Evolutionary conservation across 1,140 invertebrate genomes (phyloP).

Genomic region (Leucophenga varia): DNA sequence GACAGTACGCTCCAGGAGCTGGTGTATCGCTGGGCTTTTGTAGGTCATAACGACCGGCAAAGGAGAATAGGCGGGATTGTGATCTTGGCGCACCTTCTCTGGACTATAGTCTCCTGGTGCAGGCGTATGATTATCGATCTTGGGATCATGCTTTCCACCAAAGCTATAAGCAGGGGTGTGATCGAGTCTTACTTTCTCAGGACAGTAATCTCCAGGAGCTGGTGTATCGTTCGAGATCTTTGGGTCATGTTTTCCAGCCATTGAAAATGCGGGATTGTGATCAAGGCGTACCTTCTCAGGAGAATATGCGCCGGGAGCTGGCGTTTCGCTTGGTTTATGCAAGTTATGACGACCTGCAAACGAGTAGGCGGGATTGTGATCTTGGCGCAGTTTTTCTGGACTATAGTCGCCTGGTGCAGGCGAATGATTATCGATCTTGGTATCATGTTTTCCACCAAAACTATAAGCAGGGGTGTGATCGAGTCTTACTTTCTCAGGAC

Average conservation of each 20-base stretch:
- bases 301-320: constrained; percentile 61
- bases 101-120: constrained; percentile 64
- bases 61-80: constrained; percentile 58
- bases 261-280: constrained; percentile 63
- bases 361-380: constrained; percentile 64
- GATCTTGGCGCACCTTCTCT: constrained; percentile 61
- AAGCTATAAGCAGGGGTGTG: constrained; percentile 61
- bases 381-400: constrained; percentile 68
- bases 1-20: constrained; percentile 59
- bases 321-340: constrained; percentile 63
- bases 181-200: constrained; percentile 68
- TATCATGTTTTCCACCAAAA: constrained; percentile 60
- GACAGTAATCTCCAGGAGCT: constrained; percentile 74
- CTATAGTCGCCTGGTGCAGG: constrained; percentile 65
- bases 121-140: constrained; percentile 34
- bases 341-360: constrained; percentile 60
- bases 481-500: constrained; percentile 67
- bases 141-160: constrained; percentile 57
- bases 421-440: constrained; percentile 62
- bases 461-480: constrained; percentile 61
- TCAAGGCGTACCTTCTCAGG: constrained; percentile 66
- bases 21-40: constrained; percentile 71
- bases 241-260: constrained; percentile 61
- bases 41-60: constrained; percentile 59
- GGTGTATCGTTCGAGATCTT: constrained; percentile 63